These are phyloP conservation scores for Chloromyia formosa DNA, from an alignment of 2,888 invertebrate genomes.

Conservation along the genomic window DNA sequence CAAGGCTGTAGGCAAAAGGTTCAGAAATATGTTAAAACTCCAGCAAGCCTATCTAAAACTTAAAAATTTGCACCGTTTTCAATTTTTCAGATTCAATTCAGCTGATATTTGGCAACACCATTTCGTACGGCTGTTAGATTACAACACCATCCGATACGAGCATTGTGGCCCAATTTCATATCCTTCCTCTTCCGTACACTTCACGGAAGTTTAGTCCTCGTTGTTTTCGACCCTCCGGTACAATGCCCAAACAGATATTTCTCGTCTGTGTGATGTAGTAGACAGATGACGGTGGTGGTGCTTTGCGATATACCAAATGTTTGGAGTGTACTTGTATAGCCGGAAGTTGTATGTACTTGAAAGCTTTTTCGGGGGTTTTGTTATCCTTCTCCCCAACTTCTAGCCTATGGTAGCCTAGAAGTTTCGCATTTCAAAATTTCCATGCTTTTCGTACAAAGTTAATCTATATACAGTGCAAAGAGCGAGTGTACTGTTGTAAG, in stretches of 20 bases:
- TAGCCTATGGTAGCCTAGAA: neutral
- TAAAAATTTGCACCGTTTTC: no score
- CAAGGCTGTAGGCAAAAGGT: no score
- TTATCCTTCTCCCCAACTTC: slow-evolving; percentile 1
- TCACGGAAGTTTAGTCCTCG: slow-evolving; percentile 37
- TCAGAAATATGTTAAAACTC: no score
- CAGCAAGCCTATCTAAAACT: no score
- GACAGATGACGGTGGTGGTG: slow-evolving; percentile 31
- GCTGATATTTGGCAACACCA: slow-evolving; percentile 24
- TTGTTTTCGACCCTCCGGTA: slow-evolving; percentile 8
- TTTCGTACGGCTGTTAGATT: slow-evolving; percentile 41
- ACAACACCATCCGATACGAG: slow-evolving; percentile 28
- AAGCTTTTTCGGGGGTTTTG: slow-evolving; percentile 32
- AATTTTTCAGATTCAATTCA: no score
- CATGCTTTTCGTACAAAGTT: no score
- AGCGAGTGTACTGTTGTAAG: no score
- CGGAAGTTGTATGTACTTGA: slow-evolving; percentile 41
- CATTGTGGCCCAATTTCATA: slow-evolving; percentile 27
- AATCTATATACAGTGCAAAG: no score
- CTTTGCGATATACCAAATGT: slow-evolving; percentile 12
- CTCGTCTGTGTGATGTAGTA: slow-evolving; percentile 12
- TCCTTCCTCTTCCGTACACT: slow-evolving; percentile 15
- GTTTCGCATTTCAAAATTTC: no score
- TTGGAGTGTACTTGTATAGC: slow-evolving; percentile 40
- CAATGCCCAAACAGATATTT: slow-evolving; percentile 29